phyloP scores from a whole-genome alignment of 92 coral and sea anemone genomes.

The Epizoanthus ramosus region DNA sequence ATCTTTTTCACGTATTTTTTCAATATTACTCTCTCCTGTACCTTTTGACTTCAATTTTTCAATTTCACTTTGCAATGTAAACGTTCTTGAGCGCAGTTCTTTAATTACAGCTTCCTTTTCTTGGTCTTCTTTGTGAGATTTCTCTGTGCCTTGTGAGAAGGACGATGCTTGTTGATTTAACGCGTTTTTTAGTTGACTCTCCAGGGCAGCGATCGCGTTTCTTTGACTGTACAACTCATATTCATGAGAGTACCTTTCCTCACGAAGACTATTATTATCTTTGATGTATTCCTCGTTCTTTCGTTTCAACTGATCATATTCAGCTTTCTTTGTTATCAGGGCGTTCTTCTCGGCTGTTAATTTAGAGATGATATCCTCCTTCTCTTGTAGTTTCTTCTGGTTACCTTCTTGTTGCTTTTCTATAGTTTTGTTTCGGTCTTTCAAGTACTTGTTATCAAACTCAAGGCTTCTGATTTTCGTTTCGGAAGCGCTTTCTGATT shows the following conservation, averaged over 20 bases:
- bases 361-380: constrained; percentile 3
- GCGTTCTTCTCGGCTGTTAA: constrained; percentile 15
- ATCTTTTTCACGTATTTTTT: constrained; percentile 9
- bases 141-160: background rate
- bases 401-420: background rate
- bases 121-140: constrained; percentile 7
- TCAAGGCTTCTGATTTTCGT: constrained; percentile 1
- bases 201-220: background rate
- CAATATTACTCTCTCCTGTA: background rate
- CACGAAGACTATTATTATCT: constrained; percentile 23
- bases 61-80: constrained; percentile 1
- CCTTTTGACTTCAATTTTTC: background rate
- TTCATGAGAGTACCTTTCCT: constrained; percentile 8
- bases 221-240: background rate
- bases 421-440: constrained; percentile 18
- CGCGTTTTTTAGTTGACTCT: constrained; percentile 1
- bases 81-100: background rate
- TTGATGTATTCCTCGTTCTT: constrained; percentile 16
- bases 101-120: constrained; percentile 22
- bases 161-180: background rate
- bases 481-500: background rate
- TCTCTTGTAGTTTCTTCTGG: background rate
- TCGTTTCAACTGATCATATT: constrained; percentile 5
- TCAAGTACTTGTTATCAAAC: constrained; percentile 24
- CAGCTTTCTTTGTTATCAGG: background rate